Conservation (phyloP, 1,140 invertebrate genomes). For the Drosophila baimaii region DNA sequence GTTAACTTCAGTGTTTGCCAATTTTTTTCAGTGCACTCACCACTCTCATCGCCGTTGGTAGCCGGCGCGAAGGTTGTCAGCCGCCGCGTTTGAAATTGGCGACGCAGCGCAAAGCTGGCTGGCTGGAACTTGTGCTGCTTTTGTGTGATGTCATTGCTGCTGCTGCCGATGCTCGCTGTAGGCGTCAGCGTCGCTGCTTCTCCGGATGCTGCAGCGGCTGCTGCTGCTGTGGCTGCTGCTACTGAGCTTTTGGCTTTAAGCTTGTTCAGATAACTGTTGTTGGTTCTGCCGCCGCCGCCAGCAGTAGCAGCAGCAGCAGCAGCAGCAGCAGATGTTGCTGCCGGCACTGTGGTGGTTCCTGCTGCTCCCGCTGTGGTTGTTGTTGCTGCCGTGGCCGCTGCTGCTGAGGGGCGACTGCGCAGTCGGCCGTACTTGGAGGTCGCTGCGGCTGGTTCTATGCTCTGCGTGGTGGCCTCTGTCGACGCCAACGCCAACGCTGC, state of each 20-base stretch:
- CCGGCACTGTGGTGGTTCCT: slow-evolving; percentile 16
- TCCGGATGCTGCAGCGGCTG: slow-evolving; percentile 8
- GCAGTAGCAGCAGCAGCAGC: neutral
- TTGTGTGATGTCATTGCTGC: slow-evolving; percentile 56
- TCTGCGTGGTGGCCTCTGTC: slow-evolving; percentile 45
- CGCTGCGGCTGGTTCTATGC: slow-evolving; percentile 47
- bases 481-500: slow-evolving; percentile 32
- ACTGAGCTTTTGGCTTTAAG: slow-evolving; percentile 58
- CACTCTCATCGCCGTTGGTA: slow-evolving; percentile 61
- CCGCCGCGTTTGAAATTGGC: slow-evolving; percentile 77
- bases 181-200: slow-evolving; percentile 54
- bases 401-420: slow-evolving; percentile 47
- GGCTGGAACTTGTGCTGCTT: slow-evolving; percentile 60
- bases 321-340: slow-evolving; percentile 31
- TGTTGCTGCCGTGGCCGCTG: slow-evolving; percentile 35
- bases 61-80: slow-evolving; percentile 66
- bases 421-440: slow-evolving; percentile 67
- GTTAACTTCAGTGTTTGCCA: too few species aligned
- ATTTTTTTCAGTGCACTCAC: slow-evolving; percentile 51
- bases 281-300: slow-evolving; percentile 41
- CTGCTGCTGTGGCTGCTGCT: slow-evolving; percentile 9
- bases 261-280: slow-evolving; percentile 58
- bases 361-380: slow-evolving; percentile 12
- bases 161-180: slow-evolving; percentile 37
- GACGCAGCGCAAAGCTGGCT: slow-evolving; percentile 68